phyloP scores from a whole-genome alignment of 2,888 invertebrate species.

The Trachelus troglodyta region DNA sequence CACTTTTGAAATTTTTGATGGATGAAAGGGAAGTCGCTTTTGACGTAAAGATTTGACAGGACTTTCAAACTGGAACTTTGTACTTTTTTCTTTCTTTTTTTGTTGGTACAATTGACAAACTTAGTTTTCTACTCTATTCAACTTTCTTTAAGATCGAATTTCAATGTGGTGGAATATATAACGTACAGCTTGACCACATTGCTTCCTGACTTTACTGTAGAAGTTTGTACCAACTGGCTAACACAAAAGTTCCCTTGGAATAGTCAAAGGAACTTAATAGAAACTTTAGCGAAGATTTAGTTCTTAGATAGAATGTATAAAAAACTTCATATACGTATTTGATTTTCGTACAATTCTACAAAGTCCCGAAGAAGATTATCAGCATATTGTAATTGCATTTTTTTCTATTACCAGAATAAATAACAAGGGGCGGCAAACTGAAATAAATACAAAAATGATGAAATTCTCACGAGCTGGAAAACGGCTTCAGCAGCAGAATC shows the following conservation, averaged over 20 bases:
- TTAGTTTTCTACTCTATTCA: neutral
- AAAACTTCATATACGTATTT: neutral
- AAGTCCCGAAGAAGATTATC: neutral
- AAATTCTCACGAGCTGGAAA: slow-evolving; percentile 1
- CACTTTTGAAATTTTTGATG: neutral
- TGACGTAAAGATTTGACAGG: neutral
- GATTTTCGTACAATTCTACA: neutral
- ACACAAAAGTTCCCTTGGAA: neutral
- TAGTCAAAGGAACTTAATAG: neutral
- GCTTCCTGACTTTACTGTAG: neutral
- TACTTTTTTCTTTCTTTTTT: neutral
- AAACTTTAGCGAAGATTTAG: neutral
- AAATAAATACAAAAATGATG: neutral
- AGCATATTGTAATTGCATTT: neutral
- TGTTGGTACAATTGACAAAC: neutral
- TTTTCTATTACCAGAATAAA: neutral
- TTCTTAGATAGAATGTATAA: neutral
- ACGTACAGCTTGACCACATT: neutral
- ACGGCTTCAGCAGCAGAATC: neutral
- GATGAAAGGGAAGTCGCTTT: neutral
- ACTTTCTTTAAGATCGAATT: neutral
- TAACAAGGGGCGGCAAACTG: neutral
- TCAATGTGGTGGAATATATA: neutral
- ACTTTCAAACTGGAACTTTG: neutral
- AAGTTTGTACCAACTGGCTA: neutral